A percentile compares a stretch with the other conserved stretches of the same genome.
Conservation (phyloP, 2,888 invertebrate species). For the Dioctria rufipes region DNA sequence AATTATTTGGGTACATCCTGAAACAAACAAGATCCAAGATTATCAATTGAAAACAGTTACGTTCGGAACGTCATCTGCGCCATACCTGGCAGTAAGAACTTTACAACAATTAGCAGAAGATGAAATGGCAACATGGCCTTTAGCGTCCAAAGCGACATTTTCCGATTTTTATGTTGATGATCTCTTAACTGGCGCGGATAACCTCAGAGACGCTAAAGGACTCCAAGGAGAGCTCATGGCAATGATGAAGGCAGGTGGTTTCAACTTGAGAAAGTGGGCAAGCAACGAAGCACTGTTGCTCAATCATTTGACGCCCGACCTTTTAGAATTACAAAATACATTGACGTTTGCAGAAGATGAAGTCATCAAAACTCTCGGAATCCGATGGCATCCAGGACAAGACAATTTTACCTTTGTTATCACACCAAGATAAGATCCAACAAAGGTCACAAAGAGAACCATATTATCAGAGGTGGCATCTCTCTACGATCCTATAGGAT, state of each 20-base stretch:
- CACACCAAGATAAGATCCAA: background rate
- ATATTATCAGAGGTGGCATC: background rate
- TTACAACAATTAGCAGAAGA: conserved; percentile 40
- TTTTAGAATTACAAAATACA: background rate
- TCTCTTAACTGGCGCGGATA: conserved; percentile 37
- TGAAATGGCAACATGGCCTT: conserved; percentile 59
- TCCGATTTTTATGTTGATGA: conserved; percentile 5
- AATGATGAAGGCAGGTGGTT: too few species aligned
- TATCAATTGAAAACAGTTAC: conserved; percentile 20
- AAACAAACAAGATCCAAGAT: conserved; percentile 16
- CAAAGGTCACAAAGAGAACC: too few species aligned
- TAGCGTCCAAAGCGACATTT: conserved; percentile 36
- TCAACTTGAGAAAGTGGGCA: too few species aligned
- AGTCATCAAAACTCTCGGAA: background rate
- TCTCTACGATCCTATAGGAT: background rate
- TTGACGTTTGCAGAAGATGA: too few species aligned
- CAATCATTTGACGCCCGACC: background rate
- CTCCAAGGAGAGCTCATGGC: background rate
- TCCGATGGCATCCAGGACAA: background rate
- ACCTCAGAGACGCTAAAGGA: conserved; percentile 6
- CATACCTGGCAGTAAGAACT: too few species aligned
- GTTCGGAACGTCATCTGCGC: too few species aligned
- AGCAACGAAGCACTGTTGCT: too few species aligned
- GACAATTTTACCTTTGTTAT: background rate
- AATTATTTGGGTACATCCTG: background rate